These are phyloP conservation scores for Galerucella pusilla DNA, from an alignment of 2,888 invertebrate genomes.

Conservation along the genomic window DNA sequence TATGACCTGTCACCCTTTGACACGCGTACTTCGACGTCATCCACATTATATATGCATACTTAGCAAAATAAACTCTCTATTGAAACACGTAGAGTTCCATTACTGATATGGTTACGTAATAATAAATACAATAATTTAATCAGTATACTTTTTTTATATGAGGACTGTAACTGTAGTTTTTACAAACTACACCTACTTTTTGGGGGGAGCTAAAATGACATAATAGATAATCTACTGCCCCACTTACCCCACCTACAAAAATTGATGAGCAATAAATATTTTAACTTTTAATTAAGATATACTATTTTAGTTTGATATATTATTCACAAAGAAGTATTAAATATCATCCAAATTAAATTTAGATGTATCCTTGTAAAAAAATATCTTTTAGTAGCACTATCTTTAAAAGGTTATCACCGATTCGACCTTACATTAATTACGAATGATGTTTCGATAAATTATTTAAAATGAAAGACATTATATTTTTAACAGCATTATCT, in stretches of 20 bases:
- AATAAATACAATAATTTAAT: conserved; percentile 23
- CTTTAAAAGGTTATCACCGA: conserved; percentile 6
- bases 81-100: not conserved
- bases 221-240: not conserved
- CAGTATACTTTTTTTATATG: not conserved
- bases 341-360: not conserved
- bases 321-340: not conserved
- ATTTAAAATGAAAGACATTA: conserved; percentile 5
- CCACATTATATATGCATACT: conserved; percentile 46
- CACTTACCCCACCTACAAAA: not conserved
- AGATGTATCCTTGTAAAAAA: conserved; percentile 1
- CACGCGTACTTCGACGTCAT: conserved; percentile 50
- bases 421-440: not conserved
- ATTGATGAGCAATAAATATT: not conserved
- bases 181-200: too few species aligned
- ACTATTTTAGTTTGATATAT: not conserved
- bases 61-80: conserved; percentile 31
- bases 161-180: not conserved
- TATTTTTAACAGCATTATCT: conserved; percentile 4
- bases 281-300: not conserved
- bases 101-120: conserved; percentile 28
- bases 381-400: conserved; percentile 3
- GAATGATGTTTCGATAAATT: not conserved
- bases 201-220: too few species aligned
- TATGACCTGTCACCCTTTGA: conserved; percentile 52